A percentile compares a stretch with the other conserved stretches of the same genome.
phyloP scores from a whole-genome alignment of 2,113 vertebrate species.

The Butorides virescens region DNA sequence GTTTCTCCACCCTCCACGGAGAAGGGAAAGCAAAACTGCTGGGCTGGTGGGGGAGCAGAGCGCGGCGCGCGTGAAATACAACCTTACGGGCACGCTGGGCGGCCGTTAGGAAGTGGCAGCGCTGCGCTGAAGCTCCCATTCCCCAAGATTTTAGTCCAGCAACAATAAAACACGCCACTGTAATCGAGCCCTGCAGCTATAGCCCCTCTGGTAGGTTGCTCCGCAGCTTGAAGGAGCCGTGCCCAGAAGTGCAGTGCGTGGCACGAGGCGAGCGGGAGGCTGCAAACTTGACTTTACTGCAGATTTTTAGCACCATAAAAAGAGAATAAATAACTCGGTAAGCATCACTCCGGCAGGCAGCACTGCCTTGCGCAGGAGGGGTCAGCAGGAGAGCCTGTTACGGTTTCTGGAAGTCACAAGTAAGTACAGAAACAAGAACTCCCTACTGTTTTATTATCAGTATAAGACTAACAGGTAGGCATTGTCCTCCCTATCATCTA shows the following conservation, averaged over 20 bases:
- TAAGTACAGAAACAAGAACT: not conserved
- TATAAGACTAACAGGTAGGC: not conserved
- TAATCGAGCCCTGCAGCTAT: not conserved
- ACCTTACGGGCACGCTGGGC: not conserved
- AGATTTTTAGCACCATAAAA: not conserved
- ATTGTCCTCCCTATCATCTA: not conserved
- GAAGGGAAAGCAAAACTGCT: not conserved
- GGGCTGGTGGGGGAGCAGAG: not conserved
- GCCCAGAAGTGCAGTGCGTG: not conserved
- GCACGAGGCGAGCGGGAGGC: not conserved
- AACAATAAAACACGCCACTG: not conserved
- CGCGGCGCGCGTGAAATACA: not conserved
- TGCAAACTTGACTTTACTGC: slow-evolving; percentile 12
- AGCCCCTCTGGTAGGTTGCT: not conserved
- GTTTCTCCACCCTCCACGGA: not conserved
- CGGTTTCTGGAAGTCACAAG: not conserved
- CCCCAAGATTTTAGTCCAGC: not conserved
- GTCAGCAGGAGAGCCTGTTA: not conserved
- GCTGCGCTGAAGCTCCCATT: not conserved
- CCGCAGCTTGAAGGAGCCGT: not conserved
- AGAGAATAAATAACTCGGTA: slow-evolving; percentile 37
- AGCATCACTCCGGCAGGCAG: not conserved
- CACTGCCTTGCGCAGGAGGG: not conserved
- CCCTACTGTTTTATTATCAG: not conserved
- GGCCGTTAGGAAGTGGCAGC: not conserved